Conservation (phyloP, 2,113 vertebrate species). For the Carassius gibelio region DNA sequence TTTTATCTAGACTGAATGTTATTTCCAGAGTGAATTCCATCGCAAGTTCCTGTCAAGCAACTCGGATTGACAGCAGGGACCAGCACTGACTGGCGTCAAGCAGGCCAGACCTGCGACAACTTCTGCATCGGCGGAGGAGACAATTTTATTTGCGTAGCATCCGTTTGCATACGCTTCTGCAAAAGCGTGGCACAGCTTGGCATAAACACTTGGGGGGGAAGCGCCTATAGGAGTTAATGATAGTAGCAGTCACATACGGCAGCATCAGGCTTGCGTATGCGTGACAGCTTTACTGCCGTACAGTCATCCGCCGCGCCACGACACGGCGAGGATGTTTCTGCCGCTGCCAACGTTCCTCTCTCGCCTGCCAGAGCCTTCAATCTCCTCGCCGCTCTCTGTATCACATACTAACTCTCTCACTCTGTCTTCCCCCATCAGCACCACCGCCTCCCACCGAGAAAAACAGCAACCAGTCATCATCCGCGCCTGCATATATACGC, state of each 20-base stretch:
- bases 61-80: constrained; percentile 24
- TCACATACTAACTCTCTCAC: constrained; percentile 74
- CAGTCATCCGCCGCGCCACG: constrained; percentile 56
- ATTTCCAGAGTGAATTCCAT: constrained; percentile 1
- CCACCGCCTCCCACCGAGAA: constrained; percentile 53
- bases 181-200: constrained; percentile 67
- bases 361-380: constrained; percentile 72
- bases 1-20: background rate
- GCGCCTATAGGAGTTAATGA: constrained; percentile 77
- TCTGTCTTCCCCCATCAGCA: constrained; percentile 65
- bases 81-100: background rate
- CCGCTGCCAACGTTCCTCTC: constrained; percentile 66
- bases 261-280: constrained; percentile 72
- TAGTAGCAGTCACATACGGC: constrained; percentile 74
- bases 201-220: constrained; percentile 71
- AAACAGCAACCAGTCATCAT: constrained; percentile 55
- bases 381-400: constrained; percentile 72
- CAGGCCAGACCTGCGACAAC: constrained; percentile 30
- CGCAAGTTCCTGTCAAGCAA: background rate
- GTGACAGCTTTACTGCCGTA: constrained; percentile 76
- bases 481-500: constrained; percentile 29
- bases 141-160: constrained; percentile 42
- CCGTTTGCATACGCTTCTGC: constrained; percentile 33
- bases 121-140: constrained; percentile 36
- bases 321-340: constrained; percentile 42